Evolutionary conservation across 1,140 invertebrate genomes (phyloP).

Genomic region (Acromyrmex echinatior): DNA sequence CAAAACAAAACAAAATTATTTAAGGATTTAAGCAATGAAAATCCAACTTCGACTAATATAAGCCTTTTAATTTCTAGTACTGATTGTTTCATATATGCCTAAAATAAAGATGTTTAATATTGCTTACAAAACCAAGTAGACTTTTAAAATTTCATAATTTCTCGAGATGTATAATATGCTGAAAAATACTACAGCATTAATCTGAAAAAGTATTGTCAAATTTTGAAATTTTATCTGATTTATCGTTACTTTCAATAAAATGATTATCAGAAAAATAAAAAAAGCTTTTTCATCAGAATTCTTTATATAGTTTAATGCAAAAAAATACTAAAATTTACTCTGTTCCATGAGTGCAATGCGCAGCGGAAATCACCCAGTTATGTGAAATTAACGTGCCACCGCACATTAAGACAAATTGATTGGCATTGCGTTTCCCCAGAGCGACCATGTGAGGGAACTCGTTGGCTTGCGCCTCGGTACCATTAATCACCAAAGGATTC

Average conservation of each 20-base stretch:
- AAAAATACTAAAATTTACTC: slow-evolving; percentile 61
- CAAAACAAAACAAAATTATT: too few species aligned
- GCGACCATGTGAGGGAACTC: slow-evolving; percentile 89
- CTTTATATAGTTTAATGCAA: neutral
- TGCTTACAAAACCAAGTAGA: neutral
- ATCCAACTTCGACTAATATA: too few species aligned
- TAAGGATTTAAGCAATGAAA: too few species aligned
- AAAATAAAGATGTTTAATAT: too few species aligned
- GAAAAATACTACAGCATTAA: neutral
- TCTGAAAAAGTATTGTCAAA: neutral
- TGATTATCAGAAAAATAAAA: neutral
- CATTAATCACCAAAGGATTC: slow-evolving; percentile 60
- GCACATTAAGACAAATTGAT: slow-evolving; percentile 79
- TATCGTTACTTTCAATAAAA: neutral
- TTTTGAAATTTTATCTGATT: neutral
- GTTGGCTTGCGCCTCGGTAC: slow-evolving; percentile 51
- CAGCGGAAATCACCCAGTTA: slow-evolving; percentile 84
- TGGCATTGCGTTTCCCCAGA: slow-evolving; percentile 75
- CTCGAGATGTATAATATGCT: neutral
- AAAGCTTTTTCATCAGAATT: neutral
- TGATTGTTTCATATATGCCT: too few species aligned
- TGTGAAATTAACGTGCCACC: slow-evolving; percentile 84
- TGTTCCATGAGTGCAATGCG: slow-evolving; percentile 81
- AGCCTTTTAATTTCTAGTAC: too few species aligned
- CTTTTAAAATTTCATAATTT: neutral